phyloP scores from a whole-genome alignment of 2,888 invertebrate genomes.

The Labia minor region DNA sequence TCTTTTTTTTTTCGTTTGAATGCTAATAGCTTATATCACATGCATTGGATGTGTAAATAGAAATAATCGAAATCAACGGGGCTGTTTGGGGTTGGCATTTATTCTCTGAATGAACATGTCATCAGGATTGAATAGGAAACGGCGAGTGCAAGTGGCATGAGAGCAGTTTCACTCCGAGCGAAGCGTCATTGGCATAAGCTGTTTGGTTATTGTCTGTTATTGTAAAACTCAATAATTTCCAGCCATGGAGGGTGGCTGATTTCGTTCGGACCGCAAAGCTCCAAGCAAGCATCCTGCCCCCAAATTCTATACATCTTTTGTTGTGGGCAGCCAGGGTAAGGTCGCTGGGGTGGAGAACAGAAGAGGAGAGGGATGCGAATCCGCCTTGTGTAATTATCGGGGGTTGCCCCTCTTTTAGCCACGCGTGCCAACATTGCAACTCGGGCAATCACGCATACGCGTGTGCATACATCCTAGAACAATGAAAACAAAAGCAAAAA shows the following conservation, averaged over 20 bases:
- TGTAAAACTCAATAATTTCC: not conserved
- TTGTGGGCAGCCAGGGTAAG: not conserved
- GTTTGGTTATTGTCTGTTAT: not conserved
- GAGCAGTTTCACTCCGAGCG: not conserved
- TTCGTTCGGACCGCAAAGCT: not conserved
- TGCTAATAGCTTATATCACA: too few species aligned
- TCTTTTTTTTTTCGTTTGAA: too few species aligned
- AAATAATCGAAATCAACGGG: too few species aligned
- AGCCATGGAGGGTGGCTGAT: not conserved
- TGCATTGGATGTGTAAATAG: too few species aligned
- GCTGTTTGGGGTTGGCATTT: too few species aligned
- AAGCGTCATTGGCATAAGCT: not conserved
- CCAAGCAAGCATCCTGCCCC: not conserved
- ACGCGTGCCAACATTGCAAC: not conserved
- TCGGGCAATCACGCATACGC: not conserved
- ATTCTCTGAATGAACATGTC: too few species aligned
- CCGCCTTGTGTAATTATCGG: not conserved
- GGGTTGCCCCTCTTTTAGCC: not conserved
- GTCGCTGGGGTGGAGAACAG: not conserved
- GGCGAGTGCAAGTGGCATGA: not conserved
- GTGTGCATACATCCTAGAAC: not conserved
- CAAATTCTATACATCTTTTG: not conserved
- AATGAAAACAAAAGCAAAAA: slow-evolving; percentile 4
- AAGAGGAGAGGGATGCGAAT: not conserved
- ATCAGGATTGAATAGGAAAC: not conserved